Conservation (phyloP, 1,140 invertebrate genomes). For the Bombus confusus region DNA sequence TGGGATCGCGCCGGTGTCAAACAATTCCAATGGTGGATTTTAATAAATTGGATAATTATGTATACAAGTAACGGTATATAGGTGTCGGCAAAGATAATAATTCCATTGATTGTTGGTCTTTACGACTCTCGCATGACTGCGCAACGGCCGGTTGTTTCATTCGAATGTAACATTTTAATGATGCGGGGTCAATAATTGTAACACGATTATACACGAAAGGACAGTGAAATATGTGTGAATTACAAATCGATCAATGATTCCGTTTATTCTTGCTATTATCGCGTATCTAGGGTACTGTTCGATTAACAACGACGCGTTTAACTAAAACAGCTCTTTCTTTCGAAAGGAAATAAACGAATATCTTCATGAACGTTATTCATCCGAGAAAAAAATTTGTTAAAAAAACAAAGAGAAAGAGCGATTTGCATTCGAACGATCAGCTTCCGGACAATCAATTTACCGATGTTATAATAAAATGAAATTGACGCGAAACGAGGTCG, state of each 20-base stretch:
- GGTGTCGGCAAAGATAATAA: not conserved
- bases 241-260: not conserved
- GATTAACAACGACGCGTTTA: not conserved
- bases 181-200: not conserved
- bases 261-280: not conserved
- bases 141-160: not conserved
- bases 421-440: too few relatives aligned
- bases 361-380: not conserved
- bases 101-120: not conserved
- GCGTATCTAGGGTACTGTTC: too few relatives aligned
- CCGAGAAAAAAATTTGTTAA: too few relatives aligned
- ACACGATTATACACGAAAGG: not conserved
- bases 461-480: too few relatives aligned
- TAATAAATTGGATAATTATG: slow-evolving; percentile 1
- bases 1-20: too few relatives aligned
- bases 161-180: slow-evolving; percentile 3
- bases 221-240: not conserved
- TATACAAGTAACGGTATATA: not conserved
- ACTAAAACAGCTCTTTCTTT: not conserved
- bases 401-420: accelerated
- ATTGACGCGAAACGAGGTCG: too few relatives aligned
- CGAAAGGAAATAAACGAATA: not conserved
- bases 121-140: not conserved
- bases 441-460: too few relatives aligned
- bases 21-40: too few relatives aligned